Conservation (phyloP, 2,113 vertebrate genomes). For the Steatornis caripensis region DNA sequence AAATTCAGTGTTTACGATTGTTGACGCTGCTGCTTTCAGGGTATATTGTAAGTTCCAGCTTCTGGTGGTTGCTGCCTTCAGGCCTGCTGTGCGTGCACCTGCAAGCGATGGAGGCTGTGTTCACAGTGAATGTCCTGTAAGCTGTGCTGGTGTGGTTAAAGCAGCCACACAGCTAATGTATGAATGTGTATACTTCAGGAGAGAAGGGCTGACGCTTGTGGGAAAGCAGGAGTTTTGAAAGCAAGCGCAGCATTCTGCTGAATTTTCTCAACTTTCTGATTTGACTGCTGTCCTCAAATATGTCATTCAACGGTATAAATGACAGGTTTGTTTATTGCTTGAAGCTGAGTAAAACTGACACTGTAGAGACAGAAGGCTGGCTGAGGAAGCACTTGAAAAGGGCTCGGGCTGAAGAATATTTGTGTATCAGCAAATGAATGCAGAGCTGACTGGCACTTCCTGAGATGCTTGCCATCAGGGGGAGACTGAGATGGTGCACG, state of each 20-base stretch:
- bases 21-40: background rate
- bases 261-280: background rate
- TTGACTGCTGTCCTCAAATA: background rate
- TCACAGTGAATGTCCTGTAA: fast-evolving
- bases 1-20: background rate
- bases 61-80: background rate
- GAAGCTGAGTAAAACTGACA: background rate
- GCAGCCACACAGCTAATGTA: background rate
- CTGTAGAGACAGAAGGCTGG: background rate
- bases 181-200: background rate
- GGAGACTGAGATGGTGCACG: background rate
- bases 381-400: background rate
- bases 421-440: background rate
- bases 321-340: background rate
- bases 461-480: background rate
- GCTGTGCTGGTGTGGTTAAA: background rate
- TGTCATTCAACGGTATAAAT: background rate
- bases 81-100: background rate
- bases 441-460: background rate
- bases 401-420: background rate
- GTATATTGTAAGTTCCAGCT: background rate
- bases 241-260: background rate
- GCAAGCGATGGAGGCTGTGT: background rate
- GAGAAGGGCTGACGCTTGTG: background rate
- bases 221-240: background rate